These are phyloP conservation scores for Emberiza fucata DNA, from an alignment of 2,113 vertebrate genomes.

Conservation along the genomic window DNA sequence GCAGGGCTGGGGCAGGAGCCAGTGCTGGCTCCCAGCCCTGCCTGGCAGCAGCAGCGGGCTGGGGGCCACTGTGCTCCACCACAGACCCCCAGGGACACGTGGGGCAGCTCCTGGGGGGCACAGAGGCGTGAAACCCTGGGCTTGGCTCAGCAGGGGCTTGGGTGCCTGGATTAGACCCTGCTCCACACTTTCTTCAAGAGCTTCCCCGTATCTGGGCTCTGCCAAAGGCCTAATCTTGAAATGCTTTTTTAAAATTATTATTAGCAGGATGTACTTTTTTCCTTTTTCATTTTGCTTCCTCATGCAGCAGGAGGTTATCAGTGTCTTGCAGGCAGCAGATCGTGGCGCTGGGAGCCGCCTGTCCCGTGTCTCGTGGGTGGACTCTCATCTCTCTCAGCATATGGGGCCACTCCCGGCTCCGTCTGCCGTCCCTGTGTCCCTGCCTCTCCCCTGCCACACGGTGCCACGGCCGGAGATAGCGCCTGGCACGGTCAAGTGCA, in stretches of 20 bases:
- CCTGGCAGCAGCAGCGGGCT: not conserved
- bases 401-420: not conserved
- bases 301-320: not conserved
- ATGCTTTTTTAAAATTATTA: not conserved
- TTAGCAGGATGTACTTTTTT: not conserved
- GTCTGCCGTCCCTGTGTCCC: not conserved
- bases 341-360: not conserved
- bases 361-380: not conserved
- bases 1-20: rapidly evolving
- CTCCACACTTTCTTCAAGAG: not conserved
- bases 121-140: not conserved
- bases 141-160: rapidly evolving
- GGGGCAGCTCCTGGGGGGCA: not conserved
- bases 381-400: not conserved
- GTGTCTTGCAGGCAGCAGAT: not conserved
- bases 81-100: rapidly evolving
- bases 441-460: not conserved
- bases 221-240: not conserved
- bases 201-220: not conserved
- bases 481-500: not conserved
- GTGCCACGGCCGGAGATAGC: not conserved
- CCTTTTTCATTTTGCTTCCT: not conserved
- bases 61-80: rapidly evolving
- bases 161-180: not conserved
- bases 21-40: not conserved